Percentiles rank a stretch among this genome's conserved stretches.
phyloP scores from a whole-genome alignment of 2,113 vertebrate genomes.

The Machaerirhynchus nigripectus region DNA sequence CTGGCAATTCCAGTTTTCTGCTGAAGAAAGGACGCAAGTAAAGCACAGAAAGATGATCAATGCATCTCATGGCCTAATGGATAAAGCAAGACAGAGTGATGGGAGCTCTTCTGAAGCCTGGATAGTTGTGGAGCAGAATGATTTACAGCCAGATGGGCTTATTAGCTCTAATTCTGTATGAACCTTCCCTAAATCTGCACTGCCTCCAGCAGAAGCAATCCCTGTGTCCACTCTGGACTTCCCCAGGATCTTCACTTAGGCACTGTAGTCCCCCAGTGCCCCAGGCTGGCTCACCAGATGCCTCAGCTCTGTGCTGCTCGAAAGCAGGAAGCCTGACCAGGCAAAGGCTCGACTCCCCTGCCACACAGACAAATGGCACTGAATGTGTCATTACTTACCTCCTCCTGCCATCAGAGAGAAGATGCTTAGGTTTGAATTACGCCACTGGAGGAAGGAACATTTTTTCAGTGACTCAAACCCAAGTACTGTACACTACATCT shows the following conservation, averaged over 20 bases:
- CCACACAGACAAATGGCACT: not conserved
- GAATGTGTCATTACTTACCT: not conserved
- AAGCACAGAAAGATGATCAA: not conserved
- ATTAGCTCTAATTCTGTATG: not conserved
- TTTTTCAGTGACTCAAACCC: not conserved
- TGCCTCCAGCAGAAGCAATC: not conserved
- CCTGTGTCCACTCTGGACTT: not conserved
- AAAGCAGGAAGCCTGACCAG: not conserved
- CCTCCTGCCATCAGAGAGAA: not conserved
- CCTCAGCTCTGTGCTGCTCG: not conserved
- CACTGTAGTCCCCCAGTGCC: rapidly evolving
- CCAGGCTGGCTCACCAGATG: not conserved
- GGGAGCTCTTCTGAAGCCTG: not conserved
- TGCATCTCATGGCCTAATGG: not conserved
- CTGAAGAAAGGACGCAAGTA: not conserved
- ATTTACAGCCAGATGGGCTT: not conserved
- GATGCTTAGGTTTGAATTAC: not conserved
- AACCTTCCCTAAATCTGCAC: not conserved
- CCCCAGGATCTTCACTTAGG: not conserved
- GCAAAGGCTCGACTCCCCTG: not conserved
- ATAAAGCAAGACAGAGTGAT: not conserved
- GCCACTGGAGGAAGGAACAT: not conserved
- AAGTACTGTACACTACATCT: not conserved
- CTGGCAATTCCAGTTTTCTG: not conserved
- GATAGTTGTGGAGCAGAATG: not conserved